phyloP scores from a whole-genome alignment of 2,888 invertebrate species.

The Fabriciana adippe region DNA sequence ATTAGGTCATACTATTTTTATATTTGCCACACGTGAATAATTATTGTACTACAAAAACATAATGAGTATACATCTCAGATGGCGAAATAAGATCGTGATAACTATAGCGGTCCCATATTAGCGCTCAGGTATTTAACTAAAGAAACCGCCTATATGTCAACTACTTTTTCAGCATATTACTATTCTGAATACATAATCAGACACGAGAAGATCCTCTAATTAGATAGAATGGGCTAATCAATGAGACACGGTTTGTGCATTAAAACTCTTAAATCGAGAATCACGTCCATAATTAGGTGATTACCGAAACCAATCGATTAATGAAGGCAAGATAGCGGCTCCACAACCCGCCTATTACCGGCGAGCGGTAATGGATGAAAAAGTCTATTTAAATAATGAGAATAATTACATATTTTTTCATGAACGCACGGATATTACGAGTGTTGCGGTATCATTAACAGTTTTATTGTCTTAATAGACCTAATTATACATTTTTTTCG shows the following conservation, averaged over 20 bases:
- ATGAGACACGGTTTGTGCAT: slow-evolving; percentile 78
- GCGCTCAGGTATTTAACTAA: slow-evolving; percentile 26
- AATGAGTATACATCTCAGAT: neutral
- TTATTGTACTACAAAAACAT: neutral
- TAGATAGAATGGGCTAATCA: slow-evolving; percentile 74
- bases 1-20: slow-evolving; percentile 5
- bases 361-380: slow-evolving; percentile 71
- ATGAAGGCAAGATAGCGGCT: slow-evolving; percentile 78
- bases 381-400: slow-evolving; percentile 82
- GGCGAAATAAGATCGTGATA: slow-evolving; percentile 5
- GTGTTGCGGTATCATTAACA: slow-evolving; percentile 81
- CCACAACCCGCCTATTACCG: slow-evolving; percentile 73
- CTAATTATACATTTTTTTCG: slow-evolving; percentile 82
- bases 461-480: slow-evolving; percentile 82
- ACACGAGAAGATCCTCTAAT: slow-evolving; percentile 58
- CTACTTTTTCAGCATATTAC: slow-evolving; percentile 51
- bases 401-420: slow-evolving; percentile 81
- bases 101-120: slow-evolving; percentile 6
- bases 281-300: slow-evolving; percentile 80
- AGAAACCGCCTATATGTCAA: slow-evolving; percentile 25
- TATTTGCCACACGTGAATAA: slow-evolving; percentile 2
- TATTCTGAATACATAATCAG: slow-evolving; percentile 49
- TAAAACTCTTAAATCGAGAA: slow-evolving; percentile 73
- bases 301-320: slow-evolving; percentile 82
- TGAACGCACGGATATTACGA: slow-evolving; percentile 77